A percentile compares a stretch with the other conserved stretches of the same genome.
phyloP scores from a whole-genome alignment of 1,140 invertebrate species.

The Hesperophylax magnus region DNA sequence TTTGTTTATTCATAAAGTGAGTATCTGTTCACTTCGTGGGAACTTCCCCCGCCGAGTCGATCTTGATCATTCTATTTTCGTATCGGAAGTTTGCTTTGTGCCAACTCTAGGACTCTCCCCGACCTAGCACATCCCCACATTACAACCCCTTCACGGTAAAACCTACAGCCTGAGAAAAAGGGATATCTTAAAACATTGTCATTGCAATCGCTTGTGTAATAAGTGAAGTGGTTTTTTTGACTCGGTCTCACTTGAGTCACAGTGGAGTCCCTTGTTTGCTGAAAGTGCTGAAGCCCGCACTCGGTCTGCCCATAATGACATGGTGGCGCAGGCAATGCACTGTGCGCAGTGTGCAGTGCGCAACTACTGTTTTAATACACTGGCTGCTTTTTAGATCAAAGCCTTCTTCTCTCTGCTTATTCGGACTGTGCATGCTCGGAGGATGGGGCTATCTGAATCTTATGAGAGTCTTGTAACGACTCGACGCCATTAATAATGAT shows the following conservation, averaged over 20 bases:
- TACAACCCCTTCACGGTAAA: neutral
- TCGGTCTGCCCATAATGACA: conserved; percentile 5
- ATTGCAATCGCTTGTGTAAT: neutral
- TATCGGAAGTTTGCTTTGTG: conserved; percentile 32
- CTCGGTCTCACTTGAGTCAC: neutral
- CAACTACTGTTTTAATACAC: neutral
- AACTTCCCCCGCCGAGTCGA: neutral
- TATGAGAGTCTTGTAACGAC: no score
- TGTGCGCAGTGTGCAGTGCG: neutral
- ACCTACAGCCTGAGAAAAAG: neutral
- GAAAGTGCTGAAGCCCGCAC: neutral
- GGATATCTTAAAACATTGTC: neutral
- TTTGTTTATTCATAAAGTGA: no score
- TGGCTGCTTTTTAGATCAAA: no score
- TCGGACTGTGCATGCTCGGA: no score
- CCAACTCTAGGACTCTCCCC: neutral
- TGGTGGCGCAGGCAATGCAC: neutral
- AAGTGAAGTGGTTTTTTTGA: neutral
- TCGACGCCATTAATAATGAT: neutral
- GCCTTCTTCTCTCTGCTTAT: no score
- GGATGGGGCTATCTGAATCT: no score
- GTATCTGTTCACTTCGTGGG: neutral
- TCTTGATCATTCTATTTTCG: conserved; percentile 30
- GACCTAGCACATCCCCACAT: neutral
- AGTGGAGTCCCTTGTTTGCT: neutral